Percentiles rank a stretch among this genome's conserved stretches.
phyloP scores from a whole-genome alignment of 2,797 vertebrate genomes.

The Perdix hodgsoniae region DNA sequence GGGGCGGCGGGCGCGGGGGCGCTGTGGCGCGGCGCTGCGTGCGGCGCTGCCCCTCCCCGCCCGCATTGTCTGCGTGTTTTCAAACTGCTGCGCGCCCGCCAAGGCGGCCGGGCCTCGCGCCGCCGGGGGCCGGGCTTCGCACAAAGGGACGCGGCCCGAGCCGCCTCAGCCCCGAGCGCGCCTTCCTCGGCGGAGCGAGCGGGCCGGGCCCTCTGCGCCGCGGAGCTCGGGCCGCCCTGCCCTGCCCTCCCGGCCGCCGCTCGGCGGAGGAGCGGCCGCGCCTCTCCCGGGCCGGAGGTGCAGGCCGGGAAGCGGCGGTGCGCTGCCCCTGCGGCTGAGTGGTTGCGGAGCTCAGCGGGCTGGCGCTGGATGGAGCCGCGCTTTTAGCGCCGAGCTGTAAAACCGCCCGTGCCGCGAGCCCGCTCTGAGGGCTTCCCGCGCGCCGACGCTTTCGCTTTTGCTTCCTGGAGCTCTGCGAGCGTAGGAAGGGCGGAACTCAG shows the following conservation, averaged over 20 bases:
- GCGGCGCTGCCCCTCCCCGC: not conserved
- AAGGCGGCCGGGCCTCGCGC: not conserved
- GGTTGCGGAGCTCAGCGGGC: rapidly evolving
- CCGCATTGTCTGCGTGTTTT: not conserved
- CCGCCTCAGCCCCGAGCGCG: not conserved
- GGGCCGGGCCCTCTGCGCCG: too few species aligned
- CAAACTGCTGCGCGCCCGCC: not conserved
- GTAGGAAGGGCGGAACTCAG: not conserved
- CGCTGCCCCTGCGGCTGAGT: not conserved
- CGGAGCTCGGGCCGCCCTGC: too few species aligned
- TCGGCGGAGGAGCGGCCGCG: not conserved
- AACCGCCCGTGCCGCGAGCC: not conserved
- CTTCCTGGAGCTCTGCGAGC: not conserved
- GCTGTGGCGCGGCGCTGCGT: not conserved
- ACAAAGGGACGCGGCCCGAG: slow-evolving; percentile 16
- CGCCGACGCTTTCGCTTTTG: slow-evolving; percentile 32
- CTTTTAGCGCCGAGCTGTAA: not conserved
- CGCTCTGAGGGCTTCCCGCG: not conserved
- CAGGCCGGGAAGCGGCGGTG: rapidly evolving
- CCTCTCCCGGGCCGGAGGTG: rapidly evolving
- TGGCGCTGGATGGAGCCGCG: rapidly evolving
- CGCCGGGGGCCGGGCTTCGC: not conserved
- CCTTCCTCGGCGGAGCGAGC: not conserved
- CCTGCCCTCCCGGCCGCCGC: too few species aligned
- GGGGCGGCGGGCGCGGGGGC: too few species aligned